These are phyloP conservation scores for Bombus superbus DNA, from an alignment of 1,140 invertebrate species.

Conservation along the genomic window DNA sequence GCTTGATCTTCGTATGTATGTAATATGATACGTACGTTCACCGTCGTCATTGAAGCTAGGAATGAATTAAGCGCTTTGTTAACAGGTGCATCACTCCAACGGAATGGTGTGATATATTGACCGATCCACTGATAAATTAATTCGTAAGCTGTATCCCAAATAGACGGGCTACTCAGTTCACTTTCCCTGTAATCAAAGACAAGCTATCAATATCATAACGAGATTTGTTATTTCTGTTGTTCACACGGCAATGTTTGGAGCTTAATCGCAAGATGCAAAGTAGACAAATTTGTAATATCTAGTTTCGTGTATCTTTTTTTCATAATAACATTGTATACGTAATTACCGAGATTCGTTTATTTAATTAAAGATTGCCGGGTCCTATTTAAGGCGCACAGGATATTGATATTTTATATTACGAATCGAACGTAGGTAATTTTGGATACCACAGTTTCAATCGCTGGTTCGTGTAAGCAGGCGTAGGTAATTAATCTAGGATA, in stretches of 20 bases:
- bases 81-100: constrained; percentile 88
- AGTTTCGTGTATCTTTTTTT: no score
- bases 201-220: no score
- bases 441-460: background rate
- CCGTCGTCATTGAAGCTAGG: constrained; percentile 86
- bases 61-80: constrained; percentile 89
- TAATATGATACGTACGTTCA: constrained; percentile 82
- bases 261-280: no score
- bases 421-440: background rate
- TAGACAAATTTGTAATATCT: no score
- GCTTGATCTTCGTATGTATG: background rate
- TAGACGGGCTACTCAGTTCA: constrained; percentile 85
- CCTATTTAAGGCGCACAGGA: background rate
- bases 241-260: no score
- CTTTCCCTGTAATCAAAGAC: constrained; percentile 84
- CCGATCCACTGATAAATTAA: constrained; percentile 90
- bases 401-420: background rate
- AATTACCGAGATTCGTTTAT: background rate
- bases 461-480: background rate
- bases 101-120: constrained; percentile 87
- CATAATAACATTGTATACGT: background rate
- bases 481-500: background rate
- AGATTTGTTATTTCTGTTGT: no score
- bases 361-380: background rate
- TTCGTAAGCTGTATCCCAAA: constrained; percentile 86